Conservation (phyloP, 2,888 invertebrate species). For the Entomobrya multifasciata region DNA sequence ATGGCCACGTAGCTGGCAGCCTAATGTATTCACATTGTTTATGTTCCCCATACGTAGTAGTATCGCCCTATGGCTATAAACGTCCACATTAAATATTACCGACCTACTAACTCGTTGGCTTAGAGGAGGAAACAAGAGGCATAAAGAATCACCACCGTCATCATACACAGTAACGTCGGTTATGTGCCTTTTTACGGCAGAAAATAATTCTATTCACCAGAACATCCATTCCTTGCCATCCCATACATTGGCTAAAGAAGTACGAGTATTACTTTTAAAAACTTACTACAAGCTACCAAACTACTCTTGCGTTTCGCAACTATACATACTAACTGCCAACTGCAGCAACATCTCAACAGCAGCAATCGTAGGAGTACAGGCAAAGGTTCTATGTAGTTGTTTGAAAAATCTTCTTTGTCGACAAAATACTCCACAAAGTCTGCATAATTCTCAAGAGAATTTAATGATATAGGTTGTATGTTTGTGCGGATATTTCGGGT, state of each 20-base stretch:
- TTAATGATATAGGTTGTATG: slow-evolving; percentile 45
- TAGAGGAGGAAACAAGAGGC: slow-evolving; percentile 59
- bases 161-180: slow-evolving; percentile 40
- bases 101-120: slow-evolving; percentile 66
- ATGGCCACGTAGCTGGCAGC: not conserved
- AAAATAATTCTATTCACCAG: slow-evolving; percentile 13
- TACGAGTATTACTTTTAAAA: too few species aligned
- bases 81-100: slow-evolving; percentile 71
- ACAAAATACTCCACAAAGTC: slow-evolving; percentile 35
- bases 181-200: not conserved
- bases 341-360: slow-evolving; percentile 32
- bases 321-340: slow-evolving; percentile 49
- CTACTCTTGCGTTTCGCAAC: slow-evolving; percentile 9
- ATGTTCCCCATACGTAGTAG: slow-evolving; percentile 60
- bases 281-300: too few species aligned
- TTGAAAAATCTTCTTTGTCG: slow-evolving; percentile 33
- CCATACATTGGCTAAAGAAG: too few species aligned
- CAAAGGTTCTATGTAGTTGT: slow-evolving; percentile 25
- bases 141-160: slow-evolving; percentile 63
- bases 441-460: slow-evolving; percentile 46
- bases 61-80: slow-evolving; percentile 65
- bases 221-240: not conserved
- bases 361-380: not conserved
- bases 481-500: not conserved
- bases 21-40: slow-evolving; percentile 49